Evolutionary conservation across 2,797 vertebrate species (phyloP).

Genomic region (Myripristis jacobus): DNA sequence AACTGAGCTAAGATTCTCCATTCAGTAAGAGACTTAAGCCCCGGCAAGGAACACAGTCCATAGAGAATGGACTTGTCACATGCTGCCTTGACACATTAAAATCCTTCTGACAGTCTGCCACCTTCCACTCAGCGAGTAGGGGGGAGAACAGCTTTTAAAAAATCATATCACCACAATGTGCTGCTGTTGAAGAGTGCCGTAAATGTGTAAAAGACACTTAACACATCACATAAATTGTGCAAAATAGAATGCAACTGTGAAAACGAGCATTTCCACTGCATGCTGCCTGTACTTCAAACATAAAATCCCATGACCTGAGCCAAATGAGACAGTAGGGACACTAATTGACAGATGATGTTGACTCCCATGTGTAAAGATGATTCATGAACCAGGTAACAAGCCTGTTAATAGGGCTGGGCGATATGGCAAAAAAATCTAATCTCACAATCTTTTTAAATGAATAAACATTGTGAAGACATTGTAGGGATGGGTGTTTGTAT

Average conservation of each 20-base stretch:
- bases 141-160: slow-evolving; percentile 40
- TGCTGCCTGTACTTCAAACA: not conserved
- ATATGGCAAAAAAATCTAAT: too few species aligned
- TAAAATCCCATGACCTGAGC: not conserved
- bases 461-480: too few species aligned
- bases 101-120: slow-evolving; percentile 73
- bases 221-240: slow-evolving; percentile 18
- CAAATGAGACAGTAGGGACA: not conserved
- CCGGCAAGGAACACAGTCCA: slow-evolving; percentile 59
- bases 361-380: slow-evolving; percentile 18
- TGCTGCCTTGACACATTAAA: slow-evolving; percentile 70
- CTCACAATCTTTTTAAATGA: too few species aligned
- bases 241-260: slow-evolving; percentile 13
- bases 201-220: slow-evolving; percentile 31
- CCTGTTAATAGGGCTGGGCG: too few species aligned
- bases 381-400: slow-evolving; percentile 34
- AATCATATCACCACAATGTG: slow-evolving; percentile 42
- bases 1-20: slow-evolving; percentile 66
- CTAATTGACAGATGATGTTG: slow-evolving; percentile 10
- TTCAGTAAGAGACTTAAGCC: slow-evolving; percentile 74
- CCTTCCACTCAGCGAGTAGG: slow-evolving; percentile 54
- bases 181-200: slow-evolving; percentile 17
- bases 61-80: slow-evolving; percentile 78
- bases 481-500: too few species aligned
- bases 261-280: slow-evolving; percentile 15